Base-by-base conservation (phyloP, 2,113 vertebrate species). In the Paramormyrops kingsleyae region DNA sequence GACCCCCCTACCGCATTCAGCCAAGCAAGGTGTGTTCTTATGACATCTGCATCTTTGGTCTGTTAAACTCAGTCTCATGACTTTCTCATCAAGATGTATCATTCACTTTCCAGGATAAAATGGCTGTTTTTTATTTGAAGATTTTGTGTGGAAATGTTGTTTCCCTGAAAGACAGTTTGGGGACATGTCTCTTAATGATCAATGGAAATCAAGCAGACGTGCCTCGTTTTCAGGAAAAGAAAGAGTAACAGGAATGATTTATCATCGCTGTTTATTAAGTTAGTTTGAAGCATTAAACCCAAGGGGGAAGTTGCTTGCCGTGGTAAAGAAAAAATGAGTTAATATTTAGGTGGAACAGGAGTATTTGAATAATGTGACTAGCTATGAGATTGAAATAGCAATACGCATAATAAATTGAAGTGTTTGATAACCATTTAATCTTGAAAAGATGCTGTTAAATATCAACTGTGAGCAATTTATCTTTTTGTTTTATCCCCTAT, bases 241-340 rank as follows among this genome's bases (percentile, higher is more conserved):
- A 96, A 96, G 95, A 93, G 93, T 93, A 93, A 91, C 94, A 92
- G 95, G 94, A 94, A 94, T 92, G 90, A 90, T 93, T 92, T 92
- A 93, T 92, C 94, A 95, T 95, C 95, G 94, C 93, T 94, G 93
- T 95, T 95, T 96, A 95, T 95, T 95, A 96, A 95, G 95, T 95
- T 92, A 93, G 93, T 95, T 95, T 94, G 94, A 95, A 95, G 95
- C 95, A 96, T 95, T 94, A 96, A 96, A 96, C 94, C 94, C 94
- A 92, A 92, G 90, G 89, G 92, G 92, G 0, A 92, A 35, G 94
- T 93, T 93, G 93, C 92, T 92, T 92, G 92, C 92, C 92, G 92
- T 95, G 95, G 92, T 94, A 92, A 96, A 94, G 94, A 96, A 94
- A 94, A 96, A 96, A 95, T 93, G 94, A 94, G 95, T 93, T 94